Conservation (phyloP, 2,113 vertebrate genomes). For the Muscicapa adusta region DNA sequence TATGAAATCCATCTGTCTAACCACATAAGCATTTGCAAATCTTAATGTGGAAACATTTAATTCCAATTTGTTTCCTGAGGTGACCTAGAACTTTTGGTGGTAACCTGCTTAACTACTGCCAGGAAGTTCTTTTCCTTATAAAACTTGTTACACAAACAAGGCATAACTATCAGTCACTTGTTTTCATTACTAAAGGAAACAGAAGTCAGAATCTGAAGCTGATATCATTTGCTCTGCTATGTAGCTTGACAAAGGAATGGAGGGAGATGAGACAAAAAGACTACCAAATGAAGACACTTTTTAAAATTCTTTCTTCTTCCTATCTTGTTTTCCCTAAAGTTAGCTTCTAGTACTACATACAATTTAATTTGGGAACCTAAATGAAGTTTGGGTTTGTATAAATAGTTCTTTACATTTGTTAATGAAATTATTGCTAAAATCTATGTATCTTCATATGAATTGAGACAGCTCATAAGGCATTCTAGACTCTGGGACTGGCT, state of each 20-base stretch:
- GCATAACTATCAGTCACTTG: background rate
- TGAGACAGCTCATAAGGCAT: background rate
- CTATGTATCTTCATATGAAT: background rate
- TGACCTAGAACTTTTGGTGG: background rate
- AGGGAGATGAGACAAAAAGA: background rate
- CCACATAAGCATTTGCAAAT: background rate
- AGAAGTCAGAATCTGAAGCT: background rate
- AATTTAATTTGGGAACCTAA: background rate
- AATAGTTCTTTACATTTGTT: background rate
- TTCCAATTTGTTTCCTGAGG: conserved; percentile 11
- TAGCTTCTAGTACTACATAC: background rate
- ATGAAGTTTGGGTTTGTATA: background rate
- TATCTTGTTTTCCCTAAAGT: background rate
- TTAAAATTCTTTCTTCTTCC: too few relatives aligned
- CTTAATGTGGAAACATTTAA: conserved; percentile 15
- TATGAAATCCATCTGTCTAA: background rate
- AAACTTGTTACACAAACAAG: background rate
- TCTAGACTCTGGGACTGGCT: background rate
- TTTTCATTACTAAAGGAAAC: background rate
- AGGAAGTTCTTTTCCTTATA: background rate
- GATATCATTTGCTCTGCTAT: background rate
- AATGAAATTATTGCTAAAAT: background rate
- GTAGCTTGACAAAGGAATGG: background rate
- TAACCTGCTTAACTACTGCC: background rate
- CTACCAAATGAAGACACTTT: background rate